Evolutionary conservation across 2,797 vertebrate species (phyloP), one percentile per base, ranked within the genome.

Genomic region (Karalla daura): DNA sequence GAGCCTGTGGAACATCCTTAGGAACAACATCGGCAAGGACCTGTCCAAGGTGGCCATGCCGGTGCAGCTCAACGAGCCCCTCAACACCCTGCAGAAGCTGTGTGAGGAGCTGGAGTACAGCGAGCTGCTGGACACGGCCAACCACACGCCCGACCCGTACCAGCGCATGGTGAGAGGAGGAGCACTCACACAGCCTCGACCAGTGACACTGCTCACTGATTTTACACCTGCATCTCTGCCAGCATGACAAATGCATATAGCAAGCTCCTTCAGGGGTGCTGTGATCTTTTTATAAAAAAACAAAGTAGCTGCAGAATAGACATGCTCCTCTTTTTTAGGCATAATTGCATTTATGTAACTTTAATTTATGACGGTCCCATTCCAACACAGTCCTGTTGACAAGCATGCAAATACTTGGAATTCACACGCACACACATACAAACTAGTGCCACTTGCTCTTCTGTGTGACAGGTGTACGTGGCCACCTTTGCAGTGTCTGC

Each of bases 21-120:
- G 93, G 45, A 98, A 97, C 68, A 99, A 99, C 89, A 99, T 99
- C 0, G 98, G 98, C 2, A 99, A 99, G 86, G 98, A 99, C 76
- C 93, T 99, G 65, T 98, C 98, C 54, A 99, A 98, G 65, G 98
- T 99, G 86, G 95, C 97, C 60, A 98, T 99, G 98, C 98, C 98
- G 0, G 97, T 99, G 6, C 95, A 96, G 78, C 90, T 99, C 4
- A 99, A 99, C 0, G 98, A 99, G 79, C 98, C 98, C 0, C 89
- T 99, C 43, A 99, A 97, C 92, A 97, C 96, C 0, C 93, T 99
- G 71, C 98, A 99, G 92, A 90, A 96, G 54, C 94, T 99, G 36
- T 97, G 96, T 0, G 98, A 99, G 89, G 98, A 99, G 89, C 90
- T 98, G 70, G 97, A 99, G 76, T 99, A 99, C 93, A 96, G 95